Evolutionary conservation across 1,140 invertebrate species (phyloP).

Genomic region (Campoletis sonorensis): DNA sequence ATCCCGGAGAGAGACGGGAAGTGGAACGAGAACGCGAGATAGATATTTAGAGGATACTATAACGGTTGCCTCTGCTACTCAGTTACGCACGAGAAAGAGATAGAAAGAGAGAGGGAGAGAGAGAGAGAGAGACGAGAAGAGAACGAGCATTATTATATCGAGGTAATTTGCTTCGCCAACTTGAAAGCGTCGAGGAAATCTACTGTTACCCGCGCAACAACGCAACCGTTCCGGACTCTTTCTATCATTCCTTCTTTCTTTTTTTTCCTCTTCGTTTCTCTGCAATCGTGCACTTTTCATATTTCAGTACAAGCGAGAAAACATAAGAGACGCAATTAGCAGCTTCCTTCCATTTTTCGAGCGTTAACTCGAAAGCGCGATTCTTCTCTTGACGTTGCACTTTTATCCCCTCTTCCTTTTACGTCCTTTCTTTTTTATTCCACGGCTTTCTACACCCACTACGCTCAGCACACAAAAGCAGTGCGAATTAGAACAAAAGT

Average conservation of each 20-base stretch:
- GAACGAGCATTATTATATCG: slow-evolving; percentile 38
- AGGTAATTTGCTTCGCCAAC: slow-evolving; percentile 34
- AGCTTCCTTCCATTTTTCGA: slow-evolving; percentile 38
- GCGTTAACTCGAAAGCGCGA: slow-evolving; percentile 33
- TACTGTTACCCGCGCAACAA: background rate
- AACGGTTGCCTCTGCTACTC: background rate
- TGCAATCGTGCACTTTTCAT: background rate
- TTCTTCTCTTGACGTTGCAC: background rate
- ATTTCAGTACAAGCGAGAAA: slow-evolving; percentile 51
- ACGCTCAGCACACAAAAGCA: background rate
- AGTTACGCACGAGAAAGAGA: slow-evolving; percentile 1
- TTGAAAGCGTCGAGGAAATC: background rate
- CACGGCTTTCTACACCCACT: background rate
- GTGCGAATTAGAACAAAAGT: background rate
- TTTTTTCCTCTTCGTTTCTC: background rate
- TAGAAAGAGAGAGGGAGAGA: no score
- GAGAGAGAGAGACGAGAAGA: no score
- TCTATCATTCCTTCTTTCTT: background rate
- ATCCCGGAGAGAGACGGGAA: no score
- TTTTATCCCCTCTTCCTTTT: background rate
- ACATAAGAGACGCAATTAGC: slow-evolving; percentile 52
- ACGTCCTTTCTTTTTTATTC: background rate
- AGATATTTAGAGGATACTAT: no score
- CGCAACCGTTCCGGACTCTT: background rate
- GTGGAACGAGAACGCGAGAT: no score